A percentile compares a stretch with the other conserved stretches of the same genome.
Conservation (phyloP, 37 sponge, comb jelly and placozoan species). For the Mnemiopsis leidyi region DNA sequence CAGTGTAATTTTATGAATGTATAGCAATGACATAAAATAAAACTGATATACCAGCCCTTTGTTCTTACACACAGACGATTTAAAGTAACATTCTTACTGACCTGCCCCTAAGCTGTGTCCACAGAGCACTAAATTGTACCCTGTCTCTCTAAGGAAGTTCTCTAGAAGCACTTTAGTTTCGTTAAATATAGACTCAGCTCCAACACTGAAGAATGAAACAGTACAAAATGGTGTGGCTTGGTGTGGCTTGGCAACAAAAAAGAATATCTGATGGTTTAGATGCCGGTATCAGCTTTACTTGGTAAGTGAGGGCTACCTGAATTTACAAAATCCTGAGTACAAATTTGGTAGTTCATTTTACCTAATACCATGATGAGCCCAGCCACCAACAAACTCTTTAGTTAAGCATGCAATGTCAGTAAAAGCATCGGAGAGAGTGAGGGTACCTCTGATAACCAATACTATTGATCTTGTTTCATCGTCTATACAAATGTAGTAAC, state of each 20-base stretch:
- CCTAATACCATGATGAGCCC: constrained; percentile 61
- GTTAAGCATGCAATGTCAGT: constrained; percentile 35
- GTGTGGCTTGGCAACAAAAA: too few relatives aligned
- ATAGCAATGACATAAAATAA: too few relatives aligned
- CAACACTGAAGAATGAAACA: background rate
- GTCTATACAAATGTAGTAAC: constrained; percentile 49
- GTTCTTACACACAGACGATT: too few relatives aligned
- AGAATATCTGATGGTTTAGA: too few relatives aligned
- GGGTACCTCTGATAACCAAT: constrained; percentile 49
- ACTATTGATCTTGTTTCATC: background rate
- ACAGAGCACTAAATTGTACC: constrained; percentile 29
- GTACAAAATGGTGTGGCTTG: too few relatives aligned
- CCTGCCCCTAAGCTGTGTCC: constrained; percentile 51
- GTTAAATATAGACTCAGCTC: constrained; percentile 17
- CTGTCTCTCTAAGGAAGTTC: constrained; percentile 19
- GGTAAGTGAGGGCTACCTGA: too few relatives aligned
- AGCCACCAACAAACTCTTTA: constrained; percentile 46
- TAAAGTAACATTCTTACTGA: too few relatives aligned
- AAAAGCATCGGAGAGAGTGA: constrained; percentile 52
- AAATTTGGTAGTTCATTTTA: background rate
- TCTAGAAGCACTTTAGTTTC: constrained; percentile 44
- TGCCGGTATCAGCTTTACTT: too few relatives aligned
- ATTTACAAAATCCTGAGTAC: too few relatives aligned
- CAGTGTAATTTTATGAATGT: too few relatives aligned
- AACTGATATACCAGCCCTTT: too few relatives aligned